A percentile compares a stretch with the other conserved stretches of the same genome.
These are phyloP conservation scores for Cancer borealis DNA, from an alignment of 2,888 invertebrate species.

Conservation along the genomic window DNA sequence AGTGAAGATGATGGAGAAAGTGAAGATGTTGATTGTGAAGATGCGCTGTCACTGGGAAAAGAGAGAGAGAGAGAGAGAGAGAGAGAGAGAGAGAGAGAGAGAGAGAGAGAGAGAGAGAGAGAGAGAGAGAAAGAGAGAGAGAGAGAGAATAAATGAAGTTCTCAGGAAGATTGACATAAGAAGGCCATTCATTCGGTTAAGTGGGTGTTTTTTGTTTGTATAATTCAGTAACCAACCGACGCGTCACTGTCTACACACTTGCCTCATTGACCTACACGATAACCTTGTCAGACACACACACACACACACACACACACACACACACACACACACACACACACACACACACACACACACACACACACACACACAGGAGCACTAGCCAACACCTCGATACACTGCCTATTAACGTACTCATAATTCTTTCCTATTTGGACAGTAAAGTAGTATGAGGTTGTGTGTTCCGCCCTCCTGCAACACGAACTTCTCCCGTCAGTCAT, in stretches of 20 bases:
- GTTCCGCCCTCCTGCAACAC: neutral
- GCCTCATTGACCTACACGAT: slow-evolving; percentile 1
- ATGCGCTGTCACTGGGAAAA: neutral
- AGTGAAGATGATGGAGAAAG: neutral
- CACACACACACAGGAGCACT: neutral
- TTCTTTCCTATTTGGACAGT: neutral
- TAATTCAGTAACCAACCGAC: neutral
- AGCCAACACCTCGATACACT: neutral
- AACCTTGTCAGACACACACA: neutral
- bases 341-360: slow-evolving; percentile 12
- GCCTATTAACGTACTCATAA: neutral
- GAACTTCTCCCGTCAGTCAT: neutral
- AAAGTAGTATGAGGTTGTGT: neutral
- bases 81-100: slow-evolving; percentile 31
- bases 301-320: neutral
- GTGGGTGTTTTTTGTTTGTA: neutral
- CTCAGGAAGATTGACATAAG: neutral
- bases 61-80: neutral
- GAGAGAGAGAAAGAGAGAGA: slow-evolving; percentile 17
- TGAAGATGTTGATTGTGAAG: slow-evolving; percentile 3
- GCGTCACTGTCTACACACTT: neutral
- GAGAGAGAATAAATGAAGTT: neutral
- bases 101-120: slow-evolving; percentile 40
- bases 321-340: neutral
- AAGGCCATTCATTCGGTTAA: neutral